Percentiles rank a stretch among this genome's conserved stretches.
Conservation (phyloP, 2,888 invertebrate genomes). For the Galeopsomyia nigrocyanea region DNA sequence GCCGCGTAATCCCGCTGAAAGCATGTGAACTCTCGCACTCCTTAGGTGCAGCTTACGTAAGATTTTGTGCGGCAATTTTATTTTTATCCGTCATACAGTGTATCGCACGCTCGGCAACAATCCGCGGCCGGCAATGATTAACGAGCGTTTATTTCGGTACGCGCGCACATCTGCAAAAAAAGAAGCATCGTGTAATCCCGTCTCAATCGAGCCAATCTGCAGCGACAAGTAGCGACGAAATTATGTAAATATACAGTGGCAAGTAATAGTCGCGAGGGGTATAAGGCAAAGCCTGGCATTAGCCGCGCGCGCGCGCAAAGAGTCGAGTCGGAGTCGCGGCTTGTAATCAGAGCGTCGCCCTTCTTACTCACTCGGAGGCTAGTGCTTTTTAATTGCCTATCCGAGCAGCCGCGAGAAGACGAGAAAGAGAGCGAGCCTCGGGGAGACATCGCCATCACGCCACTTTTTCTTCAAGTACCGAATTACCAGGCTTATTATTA, state of each 20-base stretch:
- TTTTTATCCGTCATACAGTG: not conserved
- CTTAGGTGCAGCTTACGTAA: slow-evolving; percentile 8
- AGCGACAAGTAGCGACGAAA: not conserved
- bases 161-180: slow-evolving; percentile 1
- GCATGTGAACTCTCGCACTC: slow-evolving; percentile 33
- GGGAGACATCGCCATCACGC: slow-evolving; percentile 7
- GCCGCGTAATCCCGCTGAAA: slow-evolving; percentile 19
- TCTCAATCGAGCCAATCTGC: not conserved
- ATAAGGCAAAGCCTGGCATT: slow-evolving; percentile 10
- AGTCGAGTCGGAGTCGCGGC: slow-evolving; percentile 11
- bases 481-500: slow-evolving; percentile 68
- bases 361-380: slow-evolving; percentile 42
- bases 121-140: too few relatives aligned
- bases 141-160: not conserved
- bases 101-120: too few relatives aligned
- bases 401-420: slow-evolving; percentile 55
- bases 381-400: slow-evolving; percentile 64
- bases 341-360: slow-evolving; percentile 39
- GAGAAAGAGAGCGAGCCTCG: slow-evolving; percentile 47
- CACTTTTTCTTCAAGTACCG: slow-evolving; percentile 37
- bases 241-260: slow-evolving; percentile 28
- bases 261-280: slow-evolving; percentile 31
- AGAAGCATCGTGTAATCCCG: too few relatives aligned
- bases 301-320: not conserved
- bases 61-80: slow-evolving; percentile 18